Evolutionary conservation across 35 echinoderm and acorn worm genomes (phyloP).

Genomic region (Nesometra sesokonis): DNA sequence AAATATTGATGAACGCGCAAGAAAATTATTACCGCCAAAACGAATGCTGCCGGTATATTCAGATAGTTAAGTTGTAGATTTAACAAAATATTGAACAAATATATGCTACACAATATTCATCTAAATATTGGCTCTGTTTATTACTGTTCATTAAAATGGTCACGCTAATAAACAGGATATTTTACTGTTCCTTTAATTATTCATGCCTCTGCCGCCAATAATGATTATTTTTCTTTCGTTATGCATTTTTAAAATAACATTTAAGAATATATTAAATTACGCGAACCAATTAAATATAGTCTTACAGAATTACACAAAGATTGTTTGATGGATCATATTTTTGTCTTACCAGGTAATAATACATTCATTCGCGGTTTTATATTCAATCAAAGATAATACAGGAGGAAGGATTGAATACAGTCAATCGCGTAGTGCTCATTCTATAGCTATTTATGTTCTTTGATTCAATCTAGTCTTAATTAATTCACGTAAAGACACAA

Average conservation of each 20-base stretch:
- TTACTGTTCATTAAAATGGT: not conserved
- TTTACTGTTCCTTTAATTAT: too few species aligned
- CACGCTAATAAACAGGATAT: too few species aligned
- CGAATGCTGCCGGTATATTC: not conserved
- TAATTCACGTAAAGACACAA: not conserved
- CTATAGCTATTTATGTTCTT: too few species aligned
- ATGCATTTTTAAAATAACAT: too few species aligned
- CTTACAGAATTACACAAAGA: not conserved
- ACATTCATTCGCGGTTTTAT: not conserved
- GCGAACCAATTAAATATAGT: not conserved
- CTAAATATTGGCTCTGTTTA: not conserved
- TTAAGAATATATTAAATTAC: not conserved
- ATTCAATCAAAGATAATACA: too few species aligned
- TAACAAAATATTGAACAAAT: not conserved
- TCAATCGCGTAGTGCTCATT: too few species aligned
- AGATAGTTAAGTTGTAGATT: not conserved
- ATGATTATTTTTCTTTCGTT: too few species aligned
- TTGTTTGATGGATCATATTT: not conserved
- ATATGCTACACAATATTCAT: too few species aligned
- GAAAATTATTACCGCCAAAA: not conserved
- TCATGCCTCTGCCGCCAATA: too few species aligned
- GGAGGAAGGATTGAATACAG: too few species aligned
- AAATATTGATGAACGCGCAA: not conserved
- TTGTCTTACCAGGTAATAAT: not conserved
- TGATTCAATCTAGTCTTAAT: not conserved